phyloP scores from a whole-genome alignment of 2,888 invertebrate species.

The Torymus auratus region DNA sequence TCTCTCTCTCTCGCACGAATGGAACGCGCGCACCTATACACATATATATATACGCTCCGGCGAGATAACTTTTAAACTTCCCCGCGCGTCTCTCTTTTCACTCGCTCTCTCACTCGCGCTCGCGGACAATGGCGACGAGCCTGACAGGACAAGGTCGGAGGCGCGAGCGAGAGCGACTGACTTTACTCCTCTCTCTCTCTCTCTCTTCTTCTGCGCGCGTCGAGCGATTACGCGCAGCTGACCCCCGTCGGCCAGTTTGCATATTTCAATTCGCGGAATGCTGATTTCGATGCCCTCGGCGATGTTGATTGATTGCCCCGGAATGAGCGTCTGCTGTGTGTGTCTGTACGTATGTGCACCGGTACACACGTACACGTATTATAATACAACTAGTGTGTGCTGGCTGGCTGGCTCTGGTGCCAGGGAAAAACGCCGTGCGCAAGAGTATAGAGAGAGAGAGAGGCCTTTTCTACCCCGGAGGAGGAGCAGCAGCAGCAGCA shows the following conservation, averaged over 20 bases:
- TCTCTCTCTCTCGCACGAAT: conserved; percentile 1
- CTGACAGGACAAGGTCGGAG: conserved; percentile 71
- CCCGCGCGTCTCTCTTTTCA: conserved; percentile 22
- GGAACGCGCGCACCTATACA: neutral
- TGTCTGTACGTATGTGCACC: too few species aligned
- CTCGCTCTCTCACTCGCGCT: conserved; percentile 50
- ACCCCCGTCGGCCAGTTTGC: conserved; percentile 55
- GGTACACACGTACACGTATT: too few species aligned
- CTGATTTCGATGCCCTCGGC: conserved; percentile 56
- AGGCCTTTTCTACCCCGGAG: neutral
- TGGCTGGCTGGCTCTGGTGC: neutral
- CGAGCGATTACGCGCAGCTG: conserved; percentile 5
- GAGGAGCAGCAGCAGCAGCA: too few species aligned
- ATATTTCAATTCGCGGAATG: conserved; percentile 61
- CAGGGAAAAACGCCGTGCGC: conserved; percentile 35
- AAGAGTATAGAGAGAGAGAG: neutral
- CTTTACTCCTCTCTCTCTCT: conserved; percentile 31
- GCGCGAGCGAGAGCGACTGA: conserved; percentile 12
- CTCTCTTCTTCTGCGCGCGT: neutral
- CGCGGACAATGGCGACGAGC: conserved; percentile 71
- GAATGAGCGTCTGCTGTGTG: conserved; percentile 31
- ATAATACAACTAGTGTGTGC: too few species aligned
- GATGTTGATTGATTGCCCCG: conserved; percentile 58
- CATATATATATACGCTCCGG: neutral
- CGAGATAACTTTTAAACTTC: conserved; percentile 49